Base-by-base conservation (phyloP, 2,888 invertebrate species). In the Taphrorychus bicolor region DNA sequence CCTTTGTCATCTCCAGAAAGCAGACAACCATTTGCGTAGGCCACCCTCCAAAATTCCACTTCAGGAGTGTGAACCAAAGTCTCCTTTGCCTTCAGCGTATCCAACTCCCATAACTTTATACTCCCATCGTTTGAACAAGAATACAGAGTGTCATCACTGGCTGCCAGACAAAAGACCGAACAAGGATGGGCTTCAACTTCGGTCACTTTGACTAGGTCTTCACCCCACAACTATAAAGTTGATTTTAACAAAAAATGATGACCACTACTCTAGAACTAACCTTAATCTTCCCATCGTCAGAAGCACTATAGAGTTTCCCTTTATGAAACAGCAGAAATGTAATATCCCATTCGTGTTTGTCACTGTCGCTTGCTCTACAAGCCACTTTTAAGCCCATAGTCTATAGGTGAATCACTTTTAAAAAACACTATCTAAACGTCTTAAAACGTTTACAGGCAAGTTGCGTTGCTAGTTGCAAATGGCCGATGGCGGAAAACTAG, bases 121-220 rank as follows among this genome's bases (percentile, higher is more conserved):
- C 85, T 86, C 2, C 87, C 87, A 73, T 90, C 90, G 70, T 88
- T 88, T 2, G 89, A 89, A 42, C 87, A 84, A 0, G 89, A 87
- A 78, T 87, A 90, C 2, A 86, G 73, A 5, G 85, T 83, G 23
- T 84, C 83, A 16, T 83, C 83, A 16, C 81, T 82, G 0, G 85
- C 84, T n/a, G 87, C 84, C 66, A 90, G 73, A n/a, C 87, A 86
- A 78, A 85, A 89, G 45, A 87, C 82, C 63, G 88, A 87, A 14
- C 86, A 86, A 5, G 83, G 83, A 76, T 90, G 89, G 3, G 89
- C 89, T 69, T 83, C 70, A 11, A 84, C 80, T 76, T 84, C 83
- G 9, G 77, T 76, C 3, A 82, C 32, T 45, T 83, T 79, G 59
- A 80, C 81, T 48, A 87, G 75, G 72, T 85, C 82, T 57, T 77